These are phyloP conservation scores for Cyrtodaria siliqua DNA, from an alignment of 2,888 invertebrate genomes.

Conservation along the genomic window DNA sequence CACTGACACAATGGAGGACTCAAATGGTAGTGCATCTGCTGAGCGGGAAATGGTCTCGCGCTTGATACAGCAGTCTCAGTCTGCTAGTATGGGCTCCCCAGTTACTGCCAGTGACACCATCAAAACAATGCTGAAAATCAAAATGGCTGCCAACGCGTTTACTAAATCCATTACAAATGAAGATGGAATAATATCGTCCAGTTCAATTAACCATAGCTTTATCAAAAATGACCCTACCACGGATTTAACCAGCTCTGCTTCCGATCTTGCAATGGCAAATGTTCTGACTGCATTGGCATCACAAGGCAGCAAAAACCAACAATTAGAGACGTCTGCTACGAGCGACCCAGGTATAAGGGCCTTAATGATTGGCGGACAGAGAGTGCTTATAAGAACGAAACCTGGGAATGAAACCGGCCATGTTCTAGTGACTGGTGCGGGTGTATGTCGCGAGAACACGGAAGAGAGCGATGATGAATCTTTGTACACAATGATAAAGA, in stretches of 20 bases:
- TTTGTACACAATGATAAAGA: conserved; percentile 17
- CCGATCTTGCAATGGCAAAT: conserved; percentile 76
- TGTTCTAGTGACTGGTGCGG: neutral
- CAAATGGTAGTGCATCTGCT: conserved; percentile 6
- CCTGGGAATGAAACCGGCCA: neutral
- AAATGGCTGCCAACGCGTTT: conserved; percentile 58
- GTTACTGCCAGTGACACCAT: conserved; percentile 47
- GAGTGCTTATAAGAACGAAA: neutral
- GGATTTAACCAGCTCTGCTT: conserved; percentile 19
- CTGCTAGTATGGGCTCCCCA: neutral
- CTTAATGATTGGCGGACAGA: conserved; percentile 7
- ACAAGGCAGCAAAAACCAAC: conserved; percentile 47
- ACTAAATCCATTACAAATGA: conserved; percentile 18
- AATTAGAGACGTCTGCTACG: neutral
- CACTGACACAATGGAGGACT: conserved; percentile 12
- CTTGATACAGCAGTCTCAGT: conserved; percentile 48
- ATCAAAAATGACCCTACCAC: neutral
- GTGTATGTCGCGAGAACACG: neutral
- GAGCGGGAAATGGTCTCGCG: conserved; percentile 10
- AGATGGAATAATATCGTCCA: neutral
- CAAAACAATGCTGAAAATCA: conserved; percentile 65
- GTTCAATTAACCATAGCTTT: neutral
- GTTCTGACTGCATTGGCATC: conserved; percentile 77
- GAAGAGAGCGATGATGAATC: conserved; percentile 5
- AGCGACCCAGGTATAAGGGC: neutral